Evolutionary conservation across 2,888 invertebrate species (phyloP), one percentile per base, ranked within the genome.

Genomic region (Chymomyza procnemis): DNA sequence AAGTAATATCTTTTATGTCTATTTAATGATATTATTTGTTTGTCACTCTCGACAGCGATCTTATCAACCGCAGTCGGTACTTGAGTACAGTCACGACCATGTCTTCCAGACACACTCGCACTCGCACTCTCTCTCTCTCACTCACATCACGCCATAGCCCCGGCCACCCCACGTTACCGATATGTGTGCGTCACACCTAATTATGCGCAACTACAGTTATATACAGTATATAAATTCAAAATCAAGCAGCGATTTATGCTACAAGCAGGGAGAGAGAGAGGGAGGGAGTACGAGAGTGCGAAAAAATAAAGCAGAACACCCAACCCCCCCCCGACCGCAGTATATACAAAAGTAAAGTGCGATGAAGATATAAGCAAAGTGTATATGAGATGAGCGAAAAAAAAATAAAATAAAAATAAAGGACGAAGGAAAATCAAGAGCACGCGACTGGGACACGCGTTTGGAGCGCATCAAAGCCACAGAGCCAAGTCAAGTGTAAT

Each of bases 211-310:
- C 71, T 71, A 72, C 73, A 50, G 30, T 18, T 34, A 64, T 41
- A 16, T 79, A 26, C 8, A 26, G 80, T 80, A 82, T 82, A 79
- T 82, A 82, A 80, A 85, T 82, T 69, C 64, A 68, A 75, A 85
- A 82, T 85, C 76, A 79, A 75, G 81, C 69, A 68, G 68, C 79
- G 79, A 79, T 81, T 79, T 79, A 74, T 78, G 76, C 71, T 68
- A 65, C 68, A 73, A 9, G 12, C 14, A 0, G 50, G 4, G 34
- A 3, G 14, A 19, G 8, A 1, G 22, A n/a, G n/a, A n/a, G n/a
- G n/a, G n/a, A n/a, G n/a, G n/a, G n/a, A n/a, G n/a, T n/a, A n/a
- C n/a, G n/a, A n/a, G n/a, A n/a, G n/a, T n/a, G n/a, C n/a, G 19
- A 2, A 50, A 6, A 50, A n/a, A 26, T 6, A 26, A 41, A 41